phyloP scores from a whole-genome alignment of 2,113 vertebrate genomes.

The western clawed frog (Xenopus tropicalis) region UCB_Xtro_10.0 CM004446.2:95302001-95302500 shows the following conservation, averaged over 20 bases:
- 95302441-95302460: slow-evolving; percentile 45
- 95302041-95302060: neutral
- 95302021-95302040: slow-evolving; percentile 3
- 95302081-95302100: slow-evolving; percentile 53
- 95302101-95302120: slow-evolving; percentile 49
- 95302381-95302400: slow-evolving; percentile 61
- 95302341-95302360: slow-evolving; percentile 48
- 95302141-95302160: slow-evolving; percentile 48
- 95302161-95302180: slow-evolving; percentile 43
- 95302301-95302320: slow-evolving; percentile 53
- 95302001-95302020: neutral
- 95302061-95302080: neutral
- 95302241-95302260: slow-evolving; percentile 51
- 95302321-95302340: slow-evolving; percentile 47
- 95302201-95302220: slow-evolving; percentile 47
- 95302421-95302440: slow-evolving; percentile 57
- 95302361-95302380: slow-evolving; percentile 60
- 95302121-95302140: slow-evolving; percentile 52
- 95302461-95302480: slow-evolving; percentile 50
- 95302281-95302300: slow-evolving; percentile 50
- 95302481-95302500: slow-evolving; percentile 15
- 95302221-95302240: slow-evolving; percentile 55
- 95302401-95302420: slow-evolving; percentile 60
- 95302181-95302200: slow-evolving; percentile 47
- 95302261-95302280: slow-evolving; percentile 44